These are phyloP conservation scores for Hypotaenidia philippensis DNA, from an alignment of 2,797 vertebrate species.

Conservation along the genomic window DNA sequence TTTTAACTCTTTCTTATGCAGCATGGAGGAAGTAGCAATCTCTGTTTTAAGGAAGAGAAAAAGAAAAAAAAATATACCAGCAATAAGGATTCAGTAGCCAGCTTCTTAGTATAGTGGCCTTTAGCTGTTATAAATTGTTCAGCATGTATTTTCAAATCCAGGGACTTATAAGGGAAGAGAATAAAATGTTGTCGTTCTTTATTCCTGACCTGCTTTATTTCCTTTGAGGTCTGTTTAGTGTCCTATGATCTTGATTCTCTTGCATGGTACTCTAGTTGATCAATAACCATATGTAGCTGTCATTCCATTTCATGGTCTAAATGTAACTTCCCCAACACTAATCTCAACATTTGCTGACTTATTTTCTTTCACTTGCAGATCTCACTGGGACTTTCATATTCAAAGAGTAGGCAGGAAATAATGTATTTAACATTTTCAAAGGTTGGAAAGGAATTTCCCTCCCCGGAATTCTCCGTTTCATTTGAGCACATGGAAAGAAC, in stretches of 20 bases:
- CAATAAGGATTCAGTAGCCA: background rate
- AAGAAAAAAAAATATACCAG: background rate
- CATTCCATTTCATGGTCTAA: background rate
- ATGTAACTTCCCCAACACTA: background rate
- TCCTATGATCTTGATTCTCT: background rate
- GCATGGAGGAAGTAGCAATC: background rate
- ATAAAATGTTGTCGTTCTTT: background rate
- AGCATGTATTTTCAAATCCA: background rate
- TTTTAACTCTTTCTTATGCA: background rate
- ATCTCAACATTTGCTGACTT: background rate
- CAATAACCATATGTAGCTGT: background rate
- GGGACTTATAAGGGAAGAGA: background rate
- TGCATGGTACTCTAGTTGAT: background rate
- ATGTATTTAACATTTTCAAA: constrained; percentile 2
- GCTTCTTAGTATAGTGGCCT: background rate
- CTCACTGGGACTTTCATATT: background rate
- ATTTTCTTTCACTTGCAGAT: background rate
- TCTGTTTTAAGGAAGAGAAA: background rate
- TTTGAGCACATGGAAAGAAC: background rate
- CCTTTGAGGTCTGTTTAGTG: background rate
- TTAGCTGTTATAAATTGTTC: background rate
- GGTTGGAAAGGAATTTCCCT: background rate
- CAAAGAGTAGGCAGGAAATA: background rate
- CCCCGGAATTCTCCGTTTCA: background rate
- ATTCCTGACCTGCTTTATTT: background rate